Conservation (phyloP, 2,888 invertebrate genomes). For the Andrena praecox region DNA sequence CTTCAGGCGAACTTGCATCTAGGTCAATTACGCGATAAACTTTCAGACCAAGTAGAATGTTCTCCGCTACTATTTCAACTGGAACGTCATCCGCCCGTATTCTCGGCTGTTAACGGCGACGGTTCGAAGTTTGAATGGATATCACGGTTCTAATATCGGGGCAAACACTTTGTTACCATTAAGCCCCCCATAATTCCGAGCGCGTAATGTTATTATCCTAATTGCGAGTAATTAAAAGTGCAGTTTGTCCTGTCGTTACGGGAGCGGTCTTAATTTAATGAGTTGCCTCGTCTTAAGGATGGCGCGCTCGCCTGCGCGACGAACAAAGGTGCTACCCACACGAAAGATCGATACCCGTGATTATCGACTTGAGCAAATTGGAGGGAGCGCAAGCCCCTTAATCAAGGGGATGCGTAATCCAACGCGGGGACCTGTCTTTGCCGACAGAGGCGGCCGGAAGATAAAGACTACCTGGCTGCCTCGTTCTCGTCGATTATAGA, state of each 20-base stretch:
- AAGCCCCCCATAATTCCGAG: background rate
- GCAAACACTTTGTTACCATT: background rate
- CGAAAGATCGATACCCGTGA: conserved; percentile 58
- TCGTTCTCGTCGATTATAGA: conserved; percentile 40
- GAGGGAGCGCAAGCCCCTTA: conserved; percentile 48
- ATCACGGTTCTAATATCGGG: background rate
- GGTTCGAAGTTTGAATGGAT: no score
- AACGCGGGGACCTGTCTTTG: conserved; percentile 20
- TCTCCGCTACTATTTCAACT: background rate
- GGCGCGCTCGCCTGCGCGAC: background rate
- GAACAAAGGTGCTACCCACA: conserved; percentile 50
- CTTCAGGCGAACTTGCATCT: background rate
- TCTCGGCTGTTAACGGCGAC: no score
- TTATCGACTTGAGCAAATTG: conserved; percentile 63
- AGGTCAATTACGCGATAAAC: background rate
- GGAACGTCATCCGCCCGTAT: no score
- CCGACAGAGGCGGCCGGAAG: conserved; percentile 14
- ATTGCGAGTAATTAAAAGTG: conserved; percentile 45
- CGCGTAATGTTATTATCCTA: conserved; percentile 15
- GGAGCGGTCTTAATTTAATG: conserved; percentile 40
- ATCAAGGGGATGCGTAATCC: conserved; percentile 58
- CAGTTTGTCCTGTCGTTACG: conserved; percentile 39
- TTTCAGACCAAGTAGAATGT: background rate
- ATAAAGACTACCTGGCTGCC: conserved; percentile 12
- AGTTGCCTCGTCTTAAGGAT: conserved; percentile 46